Percentiles rank a stretch among this genome's conserved stretches.
Conservation (phyloP, 2,113 vertebrate genomes). For the Dromaius novaehollandiae region DNA sequence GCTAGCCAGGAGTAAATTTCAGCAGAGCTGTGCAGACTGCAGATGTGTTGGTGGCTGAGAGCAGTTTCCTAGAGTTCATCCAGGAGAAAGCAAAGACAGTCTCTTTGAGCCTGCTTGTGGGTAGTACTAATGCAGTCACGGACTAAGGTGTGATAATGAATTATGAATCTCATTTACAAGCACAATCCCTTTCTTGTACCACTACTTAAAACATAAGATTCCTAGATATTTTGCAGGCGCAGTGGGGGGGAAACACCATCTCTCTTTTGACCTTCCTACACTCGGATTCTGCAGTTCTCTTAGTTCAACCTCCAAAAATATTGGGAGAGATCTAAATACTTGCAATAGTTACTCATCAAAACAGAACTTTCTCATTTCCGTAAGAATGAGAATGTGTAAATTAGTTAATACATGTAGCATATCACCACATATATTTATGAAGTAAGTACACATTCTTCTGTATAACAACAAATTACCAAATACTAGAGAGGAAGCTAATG, state of each 20-base stretch:
- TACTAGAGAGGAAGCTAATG: not conserved
- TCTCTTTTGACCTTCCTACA: not conserved
- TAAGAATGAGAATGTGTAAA: not conserved
- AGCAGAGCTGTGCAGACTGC: not conserved
- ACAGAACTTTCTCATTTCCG: not conserved
- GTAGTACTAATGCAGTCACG: not conserved
- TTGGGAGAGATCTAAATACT: not conserved
- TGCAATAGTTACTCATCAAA: not conserved
- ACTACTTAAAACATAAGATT: not conserved
- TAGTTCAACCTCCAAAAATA: not conserved
- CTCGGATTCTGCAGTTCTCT: not conserved
- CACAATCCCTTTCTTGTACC: not conserved
- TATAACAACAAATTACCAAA: not conserved
- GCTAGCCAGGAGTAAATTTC: not conserved
- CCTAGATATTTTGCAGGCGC: not conserved
- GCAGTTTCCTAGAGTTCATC: not conserved
- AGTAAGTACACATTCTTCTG: not conserved
- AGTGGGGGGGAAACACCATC: fast-evolving
- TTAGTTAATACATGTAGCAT: not conserved
- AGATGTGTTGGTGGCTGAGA: not conserved
- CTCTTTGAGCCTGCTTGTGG: not conserved
- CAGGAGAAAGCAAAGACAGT: not conserved
- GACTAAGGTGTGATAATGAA: not conserved
- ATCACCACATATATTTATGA: not conserved
- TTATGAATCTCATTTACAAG: not conserved